Base-by-base conservation (phyloP, 2,888 invertebrate genomes). In the Spilosoma lubricipeda region DNA sequence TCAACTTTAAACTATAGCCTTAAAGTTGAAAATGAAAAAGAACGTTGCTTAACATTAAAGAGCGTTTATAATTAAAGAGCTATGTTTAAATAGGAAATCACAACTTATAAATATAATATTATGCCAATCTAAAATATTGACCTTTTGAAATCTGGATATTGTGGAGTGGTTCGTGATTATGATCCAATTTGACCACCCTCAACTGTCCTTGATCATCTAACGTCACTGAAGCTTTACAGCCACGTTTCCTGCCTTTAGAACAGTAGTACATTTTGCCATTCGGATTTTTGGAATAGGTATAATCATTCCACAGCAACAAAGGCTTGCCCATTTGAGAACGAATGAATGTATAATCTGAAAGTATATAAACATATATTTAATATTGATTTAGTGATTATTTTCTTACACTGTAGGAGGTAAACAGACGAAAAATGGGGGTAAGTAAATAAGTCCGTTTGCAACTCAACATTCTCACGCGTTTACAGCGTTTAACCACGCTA, bases 271-370 rank as follows among this genome's bases (percentile, higher is more conserved):
- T 27, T 45, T 48, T 71, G 15, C 52, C 23, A 20, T 13, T 13
- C 13, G 52, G 27, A 27, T 39, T 72, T 48, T 65, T 36, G 0
- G 48, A 70, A 56, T 70, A 73, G 1, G 73, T 73, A n/a, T 42
- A 70, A 2, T 65, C 39, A 23, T 73, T 65, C 65, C 42, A 73
- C n/a, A 73, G 36, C 36, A 73, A 52, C 64, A 73, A 33, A 8
- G 30, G 66, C 11, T 66, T 73, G 56, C 73, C 73, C n/a, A 56
- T 70, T 56, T n/a, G 27, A 66, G 73, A 70, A 13, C 48, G 69
- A 27, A 70, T 36, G 13, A 73, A 70, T 23, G 36, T 65, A 15
- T 70, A 70, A 5, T 66, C 73, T 73, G 73, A 65, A 73, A 70
- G 27, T 30, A 15, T 42, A n/a, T 7, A 11, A 68, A 23, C 9